These are phyloP conservation scores for Potamilus streckersoni DNA, from an alignment of 1,140 invertebrate genomes.

Conservation along the genomic window DNA sequence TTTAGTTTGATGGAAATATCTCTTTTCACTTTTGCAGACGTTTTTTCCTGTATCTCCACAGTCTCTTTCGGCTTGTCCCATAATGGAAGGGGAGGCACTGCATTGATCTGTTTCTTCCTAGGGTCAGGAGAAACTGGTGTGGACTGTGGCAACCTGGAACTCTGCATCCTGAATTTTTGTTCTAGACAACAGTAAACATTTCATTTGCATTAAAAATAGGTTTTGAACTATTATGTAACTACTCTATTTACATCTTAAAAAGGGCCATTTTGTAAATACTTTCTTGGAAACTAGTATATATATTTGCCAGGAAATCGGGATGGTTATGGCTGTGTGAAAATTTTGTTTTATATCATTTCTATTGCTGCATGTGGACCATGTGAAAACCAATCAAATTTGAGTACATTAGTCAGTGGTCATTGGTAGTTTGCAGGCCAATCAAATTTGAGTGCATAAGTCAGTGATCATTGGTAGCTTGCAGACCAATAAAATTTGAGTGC, in stretches of 20 bases:
- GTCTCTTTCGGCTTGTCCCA: constrained; percentile 10
- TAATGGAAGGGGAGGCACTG: neutral
- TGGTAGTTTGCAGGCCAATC: too few relatives aligned
- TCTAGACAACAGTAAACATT: constrained; percentile 3
- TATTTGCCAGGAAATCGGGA: too few relatives aligned
- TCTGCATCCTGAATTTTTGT: constrained; percentile 18
- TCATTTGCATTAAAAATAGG: neutral
- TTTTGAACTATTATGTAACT: neutral
- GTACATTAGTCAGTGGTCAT: too few relatives aligned
- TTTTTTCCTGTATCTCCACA: neutral
- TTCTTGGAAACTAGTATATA: neutral
- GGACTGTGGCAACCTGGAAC: constrained; percentile 8
- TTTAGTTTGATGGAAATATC: constrained; percentile 28
- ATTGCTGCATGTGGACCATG: too few relatives aligned
- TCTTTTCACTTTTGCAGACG: neutral
- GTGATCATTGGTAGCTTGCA: too few relatives aligned
- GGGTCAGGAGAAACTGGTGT: constrained; percentile 21
- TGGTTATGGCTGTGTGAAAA: too few relatives aligned
- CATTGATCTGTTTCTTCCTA: neutral
- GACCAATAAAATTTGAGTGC: too few relatives aligned
- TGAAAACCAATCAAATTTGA: too few relatives aligned
- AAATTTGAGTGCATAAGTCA: too few relatives aligned
- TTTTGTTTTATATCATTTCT: too few relatives aligned
- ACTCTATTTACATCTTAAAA: neutral
- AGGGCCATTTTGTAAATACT: neutral